phyloP scores from a whole-genome alignment of 2,888 invertebrate species.

The Lissonota sp. region DNA sequence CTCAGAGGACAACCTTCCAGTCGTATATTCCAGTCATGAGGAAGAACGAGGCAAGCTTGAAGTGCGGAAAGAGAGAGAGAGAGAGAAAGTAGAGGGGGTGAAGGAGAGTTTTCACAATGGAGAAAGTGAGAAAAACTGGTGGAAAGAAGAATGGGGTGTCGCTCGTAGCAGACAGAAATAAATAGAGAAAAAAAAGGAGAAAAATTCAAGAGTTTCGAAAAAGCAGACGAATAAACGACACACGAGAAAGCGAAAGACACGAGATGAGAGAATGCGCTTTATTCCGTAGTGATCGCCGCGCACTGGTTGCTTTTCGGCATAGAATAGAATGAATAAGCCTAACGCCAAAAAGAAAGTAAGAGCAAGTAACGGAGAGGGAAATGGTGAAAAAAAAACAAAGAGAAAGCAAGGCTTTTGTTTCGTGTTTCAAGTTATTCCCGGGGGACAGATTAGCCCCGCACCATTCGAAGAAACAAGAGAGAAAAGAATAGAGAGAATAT shows the following conservation, averaged over 20 bases:
- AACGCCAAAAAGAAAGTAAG: slow-evolving; percentile 27
- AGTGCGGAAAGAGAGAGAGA: slow-evolving; percentile 35
- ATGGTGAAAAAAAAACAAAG: slow-evolving; percentile 25
- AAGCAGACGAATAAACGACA: slow-evolving; percentile 23
- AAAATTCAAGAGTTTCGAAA: slow-evolving; percentile 50
- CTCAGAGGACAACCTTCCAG: slow-evolving; percentile 50
- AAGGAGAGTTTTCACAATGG: no score
- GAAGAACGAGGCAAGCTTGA: slow-evolving; percentile 33
- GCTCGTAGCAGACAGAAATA: slow-evolving; percentile 58
- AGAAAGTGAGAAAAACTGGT: no score
- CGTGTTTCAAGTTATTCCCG: slow-evolving; percentile 79
- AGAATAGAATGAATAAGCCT: slow-evolving; percentile 52
- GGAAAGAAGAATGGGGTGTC: slow-evolving; percentile 69
- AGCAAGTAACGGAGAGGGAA: slow-evolving; percentile 27
- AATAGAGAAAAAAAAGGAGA: slow-evolving; percentile 33
- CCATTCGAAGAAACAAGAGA: slow-evolving; percentile 69
- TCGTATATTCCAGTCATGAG: slow-evolving; percentile 13
- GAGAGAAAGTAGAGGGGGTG: no score
- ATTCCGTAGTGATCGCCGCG: slow-evolving; percentile 64
- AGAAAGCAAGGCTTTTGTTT: slow-evolving; percentile 75
- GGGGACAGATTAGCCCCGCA: slow-evolving; percentile 79
- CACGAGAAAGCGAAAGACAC: slow-evolving; percentile 32
- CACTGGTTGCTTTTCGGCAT: slow-evolving; percentile 57
- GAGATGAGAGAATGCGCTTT: slow-evolving; percentile 64
- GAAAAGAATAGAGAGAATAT: slow-evolving; percentile 67